A percentile compares a stretch with the other conserved stretches of the same genome.
phyloP scores from a whole-genome alignment of 2,797 vertebrate species.

The Tokudaia tokunoshimensis region DNA sequence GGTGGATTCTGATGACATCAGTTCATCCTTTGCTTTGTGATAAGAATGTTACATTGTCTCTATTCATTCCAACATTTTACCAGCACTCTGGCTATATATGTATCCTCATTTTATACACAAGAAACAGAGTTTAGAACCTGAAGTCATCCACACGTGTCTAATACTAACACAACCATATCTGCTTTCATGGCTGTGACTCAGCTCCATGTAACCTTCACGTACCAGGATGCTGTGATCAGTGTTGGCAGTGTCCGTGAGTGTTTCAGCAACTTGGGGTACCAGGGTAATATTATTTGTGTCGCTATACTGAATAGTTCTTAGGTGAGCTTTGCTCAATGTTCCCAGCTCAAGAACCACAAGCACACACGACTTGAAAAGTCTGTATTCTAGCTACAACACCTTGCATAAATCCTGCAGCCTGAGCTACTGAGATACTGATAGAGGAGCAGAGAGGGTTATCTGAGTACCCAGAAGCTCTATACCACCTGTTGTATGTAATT shows the following conservation, averaged over 20 bases:
- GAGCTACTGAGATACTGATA: not conserved
- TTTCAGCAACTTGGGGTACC: not conserved
- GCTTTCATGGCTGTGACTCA: not conserved
- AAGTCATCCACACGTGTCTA: not conserved
- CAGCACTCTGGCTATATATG: not conserved
- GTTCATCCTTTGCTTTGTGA: not conserved
- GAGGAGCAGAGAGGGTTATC: not conserved
- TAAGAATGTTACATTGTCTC: not conserved
- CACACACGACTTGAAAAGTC: not conserved
- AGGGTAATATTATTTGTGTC: not conserved
- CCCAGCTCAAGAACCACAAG: not conserved
- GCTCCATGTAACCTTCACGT: not conserved
- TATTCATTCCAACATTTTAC: conserved; percentile 30
- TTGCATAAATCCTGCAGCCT: not conserved
- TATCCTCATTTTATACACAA: not conserved
- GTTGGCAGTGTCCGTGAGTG: not conserved
- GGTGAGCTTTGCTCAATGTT: not conserved
- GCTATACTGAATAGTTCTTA: not conserved
- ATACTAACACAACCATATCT: no score
- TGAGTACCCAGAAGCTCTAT: not conserved
- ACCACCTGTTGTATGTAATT: not conserved
- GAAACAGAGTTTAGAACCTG: conserved; percentile 5
- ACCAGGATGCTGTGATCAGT: not conserved
- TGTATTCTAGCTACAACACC: not conserved
- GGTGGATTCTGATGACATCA: not conserved